Evolutionary conservation across 2,113 vertebrate species (phyloP).

Genomic region (Haemorhous mexicanus): DNA sequence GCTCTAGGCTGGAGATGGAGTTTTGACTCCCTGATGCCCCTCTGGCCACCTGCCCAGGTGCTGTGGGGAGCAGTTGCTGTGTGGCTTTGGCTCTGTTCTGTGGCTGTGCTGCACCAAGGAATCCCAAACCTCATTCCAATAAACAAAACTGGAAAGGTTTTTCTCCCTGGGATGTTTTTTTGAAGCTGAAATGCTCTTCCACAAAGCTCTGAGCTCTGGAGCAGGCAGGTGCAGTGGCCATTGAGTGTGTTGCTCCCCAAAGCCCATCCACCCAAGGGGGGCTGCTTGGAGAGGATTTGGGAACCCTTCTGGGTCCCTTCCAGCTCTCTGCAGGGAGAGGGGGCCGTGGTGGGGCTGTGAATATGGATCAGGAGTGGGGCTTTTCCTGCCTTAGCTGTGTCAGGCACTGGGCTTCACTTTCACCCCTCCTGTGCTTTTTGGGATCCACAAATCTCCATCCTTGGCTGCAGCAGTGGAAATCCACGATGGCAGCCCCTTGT

Average conservation of each 20-base stretch:
- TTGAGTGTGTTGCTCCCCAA: fast-evolving
- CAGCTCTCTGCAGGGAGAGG: neutral
- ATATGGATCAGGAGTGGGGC: neutral
- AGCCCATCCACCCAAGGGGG: fast-evolving
- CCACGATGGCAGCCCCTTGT: neutral
- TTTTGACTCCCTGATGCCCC: neutral
- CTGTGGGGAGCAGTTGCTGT: neutral
- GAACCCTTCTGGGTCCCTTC: neutral
- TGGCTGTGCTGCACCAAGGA: neutral
- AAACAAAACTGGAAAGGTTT: neutral
- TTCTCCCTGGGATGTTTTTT: neutral
- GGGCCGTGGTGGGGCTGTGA: neutral
- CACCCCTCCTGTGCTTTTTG: neutral
- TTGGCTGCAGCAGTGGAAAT: neutral
- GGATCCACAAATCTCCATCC: neutral
- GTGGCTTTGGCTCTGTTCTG: neutral
- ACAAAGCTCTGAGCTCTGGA: neutral
- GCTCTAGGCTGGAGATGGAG: neutral
- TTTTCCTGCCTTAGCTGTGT: neutral
- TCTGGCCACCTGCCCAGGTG: fast-evolving
- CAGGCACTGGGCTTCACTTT: neutral
- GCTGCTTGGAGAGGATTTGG: fast-evolving
- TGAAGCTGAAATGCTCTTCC: neutral
- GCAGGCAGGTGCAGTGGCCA: neutral
- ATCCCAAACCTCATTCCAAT: neutral